A percentile compares a stretch with the other conserved stretches of the same genome.
Conservation (phyloP, 2,888 invertebrate genomes). For the Pandemis heparana region DNA sequence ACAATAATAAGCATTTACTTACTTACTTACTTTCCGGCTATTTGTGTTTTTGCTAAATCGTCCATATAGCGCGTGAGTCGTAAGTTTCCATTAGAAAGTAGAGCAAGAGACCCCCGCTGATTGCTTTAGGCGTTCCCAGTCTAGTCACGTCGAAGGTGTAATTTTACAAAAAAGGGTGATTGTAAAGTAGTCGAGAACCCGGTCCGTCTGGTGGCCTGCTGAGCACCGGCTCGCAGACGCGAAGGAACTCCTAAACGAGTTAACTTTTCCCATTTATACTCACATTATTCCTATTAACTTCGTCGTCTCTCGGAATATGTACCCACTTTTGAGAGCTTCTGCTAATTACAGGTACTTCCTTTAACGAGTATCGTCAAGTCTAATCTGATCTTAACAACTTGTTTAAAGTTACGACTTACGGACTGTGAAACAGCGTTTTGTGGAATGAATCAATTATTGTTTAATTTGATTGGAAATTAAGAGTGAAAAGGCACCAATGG, state of each 20-base stretch:
- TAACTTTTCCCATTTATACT: constrained; percentile 82
- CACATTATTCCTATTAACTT: constrained; percentile 81
- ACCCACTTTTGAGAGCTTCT: constrained; percentile 67
- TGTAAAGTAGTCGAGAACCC: constrained; percentile 68
- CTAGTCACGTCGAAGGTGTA: constrained; percentile 72
- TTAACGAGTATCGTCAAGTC: constrained; percentile 69
- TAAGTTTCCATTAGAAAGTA: constrained; percentile 50
- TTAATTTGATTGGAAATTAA: constrained; percentile 24
- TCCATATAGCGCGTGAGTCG: constrained; percentile 3
- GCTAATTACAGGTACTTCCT: constrained; percentile 75
- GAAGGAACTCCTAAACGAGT: constrained; percentile 71
- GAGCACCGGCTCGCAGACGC: constrained; percentile 59
- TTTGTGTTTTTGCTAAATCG: constrained; percentile 17
- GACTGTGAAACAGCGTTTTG: constrained; percentile 27
- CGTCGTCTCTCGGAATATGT: constrained; percentile 67
- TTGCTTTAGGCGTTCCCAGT: constrained; percentile 53
- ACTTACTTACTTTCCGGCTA: not conserved
- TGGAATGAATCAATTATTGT: constrained; percentile 30
- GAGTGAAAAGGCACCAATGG: not conserved
- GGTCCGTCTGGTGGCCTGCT: constrained; percentile 58
- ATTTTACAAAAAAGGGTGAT: constrained; percentile 77
- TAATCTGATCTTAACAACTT: constrained; percentile 64
- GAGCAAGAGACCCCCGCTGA: constrained; percentile 51
- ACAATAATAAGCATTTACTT: no score
- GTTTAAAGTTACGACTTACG: constrained; percentile 51